phyloP scores from a whole-genome alignment of 2,113 vertebrate species.

The Archocentrus centrarchus region DNA sequence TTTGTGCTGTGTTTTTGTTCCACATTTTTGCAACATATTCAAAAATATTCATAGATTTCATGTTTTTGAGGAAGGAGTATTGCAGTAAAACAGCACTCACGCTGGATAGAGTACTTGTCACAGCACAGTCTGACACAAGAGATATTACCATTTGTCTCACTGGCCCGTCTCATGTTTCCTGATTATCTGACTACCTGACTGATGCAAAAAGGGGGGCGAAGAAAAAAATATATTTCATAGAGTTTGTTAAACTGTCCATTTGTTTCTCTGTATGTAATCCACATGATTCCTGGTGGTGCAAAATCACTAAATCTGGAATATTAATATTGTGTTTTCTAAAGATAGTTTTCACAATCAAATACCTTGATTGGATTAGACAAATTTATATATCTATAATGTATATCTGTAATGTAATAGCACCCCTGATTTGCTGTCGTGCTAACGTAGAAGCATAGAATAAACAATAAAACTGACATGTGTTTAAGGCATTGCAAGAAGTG shows the following conservation, averaged over 20 bases:
- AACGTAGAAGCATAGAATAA: neutral
- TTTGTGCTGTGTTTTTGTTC: neutral
- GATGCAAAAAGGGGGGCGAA: neutral
- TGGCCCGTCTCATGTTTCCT: conserved; percentile 6
- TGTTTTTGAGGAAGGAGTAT: neutral
- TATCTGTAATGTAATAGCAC: neutral
- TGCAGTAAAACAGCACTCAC: conserved; percentile 4
- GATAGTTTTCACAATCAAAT: neutral
- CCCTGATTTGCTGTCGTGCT: neutral
- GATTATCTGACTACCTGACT: conserved; percentile 16
- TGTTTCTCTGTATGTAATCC: neutral
- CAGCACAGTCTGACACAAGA: neutral
- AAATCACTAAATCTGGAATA: neutral
- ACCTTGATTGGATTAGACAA: neutral
- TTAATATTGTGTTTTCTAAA: neutral
- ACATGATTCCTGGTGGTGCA: rapidly evolving
- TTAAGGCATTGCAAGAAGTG: neutral
- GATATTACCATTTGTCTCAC: conserved; percentile 34
- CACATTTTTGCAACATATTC: conserved; percentile 44
- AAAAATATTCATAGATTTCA: conserved; percentile 58
- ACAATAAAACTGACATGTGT: neutral
- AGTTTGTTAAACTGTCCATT: neutral
- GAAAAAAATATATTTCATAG: neutral
- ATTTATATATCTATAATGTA: neutral
- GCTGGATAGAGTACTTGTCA: conserved; percentile 13